Evolutionary conservation across 2,113 vertebrate species (phyloP).

Genomic region (Agapornis roseicollis): DNA sequence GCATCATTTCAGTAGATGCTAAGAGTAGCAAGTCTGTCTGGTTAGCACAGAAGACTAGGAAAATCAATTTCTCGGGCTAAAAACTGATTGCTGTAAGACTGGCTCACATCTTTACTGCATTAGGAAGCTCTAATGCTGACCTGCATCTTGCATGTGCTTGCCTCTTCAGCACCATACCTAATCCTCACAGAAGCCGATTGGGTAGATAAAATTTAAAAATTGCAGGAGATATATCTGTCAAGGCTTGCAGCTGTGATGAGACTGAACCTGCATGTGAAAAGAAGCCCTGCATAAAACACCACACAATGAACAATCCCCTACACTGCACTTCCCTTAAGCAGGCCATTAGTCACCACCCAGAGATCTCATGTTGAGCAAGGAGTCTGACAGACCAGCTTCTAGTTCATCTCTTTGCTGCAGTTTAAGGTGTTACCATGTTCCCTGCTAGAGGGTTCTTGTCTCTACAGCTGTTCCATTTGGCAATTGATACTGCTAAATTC

Average conservation of each 20-base stretch:
- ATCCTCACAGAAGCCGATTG: background rate
- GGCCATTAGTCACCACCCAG: background rate
- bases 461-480: background rate
- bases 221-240: background rate
- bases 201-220: background rate
- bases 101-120: background rate
- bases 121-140: background rate
- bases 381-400: background rate
- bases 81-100: background rate
- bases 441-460: background rate
- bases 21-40: background rate
- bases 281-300: background rate
- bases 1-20: background rate
- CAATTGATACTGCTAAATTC: background rate
- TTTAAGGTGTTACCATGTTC: background rate
- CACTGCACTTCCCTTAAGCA: background rate
- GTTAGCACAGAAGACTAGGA: background rate
- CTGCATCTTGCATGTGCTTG: background rate
- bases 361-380: background rate
- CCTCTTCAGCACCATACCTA: background rate
- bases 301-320: accelerated
- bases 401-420: background rate
- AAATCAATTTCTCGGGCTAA: background rate
- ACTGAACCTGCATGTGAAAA: background rate
- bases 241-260: background rate